phyloP scores from a whole-genome alignment of 2,888 invertebrate species.

The Lasioglossum vierecki region DNA sequence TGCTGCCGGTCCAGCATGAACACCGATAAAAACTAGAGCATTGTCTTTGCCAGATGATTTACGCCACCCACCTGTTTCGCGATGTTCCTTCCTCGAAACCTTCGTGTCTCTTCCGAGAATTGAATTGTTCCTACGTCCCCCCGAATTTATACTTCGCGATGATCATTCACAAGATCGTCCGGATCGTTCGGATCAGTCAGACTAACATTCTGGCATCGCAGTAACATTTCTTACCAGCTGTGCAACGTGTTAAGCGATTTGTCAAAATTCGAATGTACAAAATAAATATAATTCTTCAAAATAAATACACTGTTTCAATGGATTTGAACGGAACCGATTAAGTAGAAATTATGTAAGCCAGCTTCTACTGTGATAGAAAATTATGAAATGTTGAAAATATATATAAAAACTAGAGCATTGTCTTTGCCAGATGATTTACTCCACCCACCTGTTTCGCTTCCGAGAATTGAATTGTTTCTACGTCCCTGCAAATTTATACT shows the following conservation, averaged over 20 bases:
- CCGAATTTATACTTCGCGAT: background rate
- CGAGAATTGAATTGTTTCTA: conserved; percentile 8
- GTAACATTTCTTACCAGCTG: too few species aligned
- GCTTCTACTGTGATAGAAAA: background rate
- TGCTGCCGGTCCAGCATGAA: background rate
- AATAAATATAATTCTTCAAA: too few species aligned
- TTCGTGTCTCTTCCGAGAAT: conserved; percentile 2
- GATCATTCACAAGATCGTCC: background rate
- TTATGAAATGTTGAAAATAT: background rate
- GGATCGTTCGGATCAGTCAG: too few species aligned
- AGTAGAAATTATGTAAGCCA: background rate
- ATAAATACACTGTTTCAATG: background rate
- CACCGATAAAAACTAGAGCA: conserved; percentile 10
- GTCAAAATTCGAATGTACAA: too few species aligned
- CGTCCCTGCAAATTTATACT: background rate
- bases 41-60: conserved; percentile 37
- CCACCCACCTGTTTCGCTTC: background rate
- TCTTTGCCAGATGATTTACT: conserved; percentile 35
- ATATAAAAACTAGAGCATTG: conserved; percentile 20
- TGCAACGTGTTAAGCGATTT: too few species aligned
- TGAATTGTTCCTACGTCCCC: background rate
- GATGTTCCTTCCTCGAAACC: conserved; percentile 6
- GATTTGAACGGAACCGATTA: background rate
- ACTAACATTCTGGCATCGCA: too few species aligned
- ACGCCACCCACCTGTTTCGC: conserved; percentile 1